phyloP scores from a whole-genome alignment of 1,140 invertebrate genomes.

The Anthonomus grandis region DNA sequence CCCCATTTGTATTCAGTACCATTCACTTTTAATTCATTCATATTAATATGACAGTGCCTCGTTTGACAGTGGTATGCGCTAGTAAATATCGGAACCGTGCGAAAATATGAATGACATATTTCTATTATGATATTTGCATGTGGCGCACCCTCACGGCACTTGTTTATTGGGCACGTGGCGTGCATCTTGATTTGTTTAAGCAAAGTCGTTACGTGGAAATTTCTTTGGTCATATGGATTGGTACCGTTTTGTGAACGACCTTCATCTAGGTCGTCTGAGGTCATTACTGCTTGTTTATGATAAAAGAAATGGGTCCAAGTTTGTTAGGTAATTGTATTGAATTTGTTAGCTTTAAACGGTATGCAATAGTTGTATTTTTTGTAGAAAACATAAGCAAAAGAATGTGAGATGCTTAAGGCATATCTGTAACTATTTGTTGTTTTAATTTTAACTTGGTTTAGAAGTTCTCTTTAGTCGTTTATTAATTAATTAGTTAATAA shows the following conservation, averaged over 20 bases:
- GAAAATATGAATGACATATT: slow-evolving; percentile 46
- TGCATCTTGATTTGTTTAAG: slow-evolving; percentile 27
- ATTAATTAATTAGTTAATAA: too few relatives aligned
- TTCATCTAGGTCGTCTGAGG: slow-evolving; percentile 25
- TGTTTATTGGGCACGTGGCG: slow-evolving; percentile 11
- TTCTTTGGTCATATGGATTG: slow-evolving; percentile 21
- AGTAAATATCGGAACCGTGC: slow-evolving; percentile 34
- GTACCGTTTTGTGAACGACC: slow-evolving; percentile 30
- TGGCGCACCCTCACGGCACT: slow-evolving; percentile 35
- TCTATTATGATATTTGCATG: slow-evolving; percentile 42
- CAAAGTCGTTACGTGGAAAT: slow-evolving; percentile 27
- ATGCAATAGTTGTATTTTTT: too few relatives aligned
- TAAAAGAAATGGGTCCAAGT: too few relatives aligned
- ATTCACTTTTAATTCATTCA: slow-evolving; percentile 28
- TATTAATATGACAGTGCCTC: slow-evolving; percentile 32
- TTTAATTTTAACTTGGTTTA: too few relatives aligned
- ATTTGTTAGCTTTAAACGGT: too few relatives aligned
- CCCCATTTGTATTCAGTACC: slow-evolving; percentile 12
- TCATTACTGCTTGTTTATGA: too few relatives aligned
- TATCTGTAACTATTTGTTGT: too few relatives aligned
- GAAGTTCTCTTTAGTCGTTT: too few relatives aligned
- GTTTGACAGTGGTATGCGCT: slow-evolving; percentile 28
- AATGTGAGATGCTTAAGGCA: too few relatives aligned
- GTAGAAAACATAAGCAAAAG: too few relatives aligned
- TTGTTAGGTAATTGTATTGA: too few relatives aligned